Percentiles rank a stretch among this genome's conserved stretches.
These are phyloP conservation scores for Matsumurasca onukii DNA, from an alignment of 1,140 invertebrate species.

Conservation along the genomic window DNA sequence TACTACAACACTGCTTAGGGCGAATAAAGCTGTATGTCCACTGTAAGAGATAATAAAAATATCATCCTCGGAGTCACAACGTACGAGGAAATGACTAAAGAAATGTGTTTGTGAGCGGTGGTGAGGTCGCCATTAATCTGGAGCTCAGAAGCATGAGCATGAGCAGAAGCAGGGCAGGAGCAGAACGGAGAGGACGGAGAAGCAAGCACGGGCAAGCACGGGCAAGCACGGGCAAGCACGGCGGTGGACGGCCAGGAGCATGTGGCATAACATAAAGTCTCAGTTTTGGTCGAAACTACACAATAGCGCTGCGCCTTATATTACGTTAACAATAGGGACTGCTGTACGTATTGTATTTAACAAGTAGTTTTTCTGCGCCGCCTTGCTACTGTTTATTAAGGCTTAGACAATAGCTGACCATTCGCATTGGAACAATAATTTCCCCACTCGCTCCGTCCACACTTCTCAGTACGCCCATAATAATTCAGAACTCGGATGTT, in stretches of 20 bases:
- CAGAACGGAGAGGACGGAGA: neutral
- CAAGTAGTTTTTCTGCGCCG: constrained; percentile 24
- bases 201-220: neutral
- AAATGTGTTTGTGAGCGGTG: too few relatives aligned
- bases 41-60: too few relatives aligned
- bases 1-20: too few relatives aligned
- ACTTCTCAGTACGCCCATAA: neutral
- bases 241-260: neutral
- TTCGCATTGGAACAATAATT: constrained; percentile 26
- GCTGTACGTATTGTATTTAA: constrained; percentile 26
- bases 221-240: neutral
- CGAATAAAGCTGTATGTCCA: too few relatives aligned
- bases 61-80: too few relatives aligned
- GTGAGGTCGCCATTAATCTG: too few relatives aligned
- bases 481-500: constrained; percentile 23
- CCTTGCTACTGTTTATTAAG: constrained; percentile 25
- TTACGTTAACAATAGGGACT: constrained; percentile 12
- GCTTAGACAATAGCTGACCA: constrained; percentile 23
- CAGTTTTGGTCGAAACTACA: constrained; percentile 6
- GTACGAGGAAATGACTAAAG: too few relatives aligned
- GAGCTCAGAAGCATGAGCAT: too few relatives aligned
- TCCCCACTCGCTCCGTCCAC: neutral
- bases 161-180: too few relatives aligned
- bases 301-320: constrained; percentile 22
- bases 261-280: neutral